Conservation (phyloP, 2,888 invertebrate species). For the Urechis unicinctus region DNA sequence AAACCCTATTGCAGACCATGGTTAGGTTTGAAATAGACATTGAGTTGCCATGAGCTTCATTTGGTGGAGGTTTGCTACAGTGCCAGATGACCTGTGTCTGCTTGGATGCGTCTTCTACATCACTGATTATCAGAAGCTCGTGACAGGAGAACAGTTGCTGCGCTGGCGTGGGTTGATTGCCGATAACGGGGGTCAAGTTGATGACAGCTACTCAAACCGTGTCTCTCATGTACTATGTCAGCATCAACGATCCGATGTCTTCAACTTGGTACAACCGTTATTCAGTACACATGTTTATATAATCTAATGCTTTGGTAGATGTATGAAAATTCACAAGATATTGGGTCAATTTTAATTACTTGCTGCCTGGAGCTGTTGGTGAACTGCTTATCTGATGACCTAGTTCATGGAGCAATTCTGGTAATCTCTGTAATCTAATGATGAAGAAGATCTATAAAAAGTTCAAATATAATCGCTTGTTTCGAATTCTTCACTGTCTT, state of each 20-base stretch:
- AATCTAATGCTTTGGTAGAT: no score
- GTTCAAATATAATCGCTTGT: no score
- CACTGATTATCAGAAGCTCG: slow-evolving; percentile 65
- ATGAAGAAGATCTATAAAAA: no score
- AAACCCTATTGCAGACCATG: no score
- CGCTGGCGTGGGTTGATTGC: slow-evolving; percentile 59
- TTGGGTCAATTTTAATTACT: no score
- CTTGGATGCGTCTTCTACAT: slow-evolving; percentile 87
- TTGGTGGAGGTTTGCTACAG: slow-evolving; percentile 22
- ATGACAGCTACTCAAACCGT: slow-evolving; percentile 72
- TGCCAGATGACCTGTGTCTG: slow-evolving; percentile 79
- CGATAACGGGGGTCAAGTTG: slow-evolving; percentile 84
- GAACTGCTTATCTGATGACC: no score
- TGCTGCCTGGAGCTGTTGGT: no score
- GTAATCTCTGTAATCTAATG: no score
- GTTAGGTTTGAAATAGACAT: no score
- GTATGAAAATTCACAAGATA: background rate
- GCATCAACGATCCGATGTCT: slow-evolving; percentile 82
- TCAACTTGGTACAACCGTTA: slow-evolving; percentile 64
- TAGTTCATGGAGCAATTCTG: no score
- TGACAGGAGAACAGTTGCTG: slow-evolving; percentile 37
- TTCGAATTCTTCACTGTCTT: no score
- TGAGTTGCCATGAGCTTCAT: no score
- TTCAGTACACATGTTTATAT: background rate
- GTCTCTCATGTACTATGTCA: slow-evolving; percentile 90